Evolutionary conservation across 2,797 vertebrate species (phyloP).

Genomic region (Hozukius guyotensis): DNA sequence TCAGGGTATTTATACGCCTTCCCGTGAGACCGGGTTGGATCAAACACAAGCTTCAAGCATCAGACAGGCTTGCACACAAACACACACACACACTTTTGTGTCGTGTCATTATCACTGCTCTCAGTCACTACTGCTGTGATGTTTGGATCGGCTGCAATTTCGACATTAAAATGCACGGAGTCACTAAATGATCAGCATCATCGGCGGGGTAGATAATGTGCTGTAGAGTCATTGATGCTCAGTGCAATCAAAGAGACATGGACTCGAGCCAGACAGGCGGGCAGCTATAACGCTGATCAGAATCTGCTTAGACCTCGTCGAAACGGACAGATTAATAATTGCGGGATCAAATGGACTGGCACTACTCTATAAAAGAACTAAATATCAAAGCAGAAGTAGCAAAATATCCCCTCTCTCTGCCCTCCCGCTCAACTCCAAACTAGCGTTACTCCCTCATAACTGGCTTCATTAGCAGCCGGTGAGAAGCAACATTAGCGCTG

Average conservation of each 20-base stretch:
- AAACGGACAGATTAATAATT: conserved; percentile 61
- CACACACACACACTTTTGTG: neutral
- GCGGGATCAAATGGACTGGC: conserved; percentile 52
- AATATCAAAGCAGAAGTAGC: conserved; percentile 35
- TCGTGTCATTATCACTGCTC: conserved; percentile 10
- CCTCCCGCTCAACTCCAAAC: conserved; percentile 28
- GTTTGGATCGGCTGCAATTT: conserved; percentile 3
- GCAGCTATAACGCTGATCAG: conserved; percentile 46
- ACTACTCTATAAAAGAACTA: conserved; percentile 39
- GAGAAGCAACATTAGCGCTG: conserved; percentile 32
- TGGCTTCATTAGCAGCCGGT: conserved; percentile 45
- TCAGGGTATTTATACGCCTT: no score
- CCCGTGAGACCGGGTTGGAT: neutral
- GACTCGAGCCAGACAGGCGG: conserved; percentile 35
- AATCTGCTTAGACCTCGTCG: conserved; percentile 35
- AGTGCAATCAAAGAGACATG: conserved; percentile 51
- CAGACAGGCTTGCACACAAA: neutral
- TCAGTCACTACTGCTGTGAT: conserved; percentile 3
- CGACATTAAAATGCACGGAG: conserved; percentile 46
- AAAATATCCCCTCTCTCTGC: conserved; percentile 19
- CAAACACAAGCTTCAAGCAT: neutral
- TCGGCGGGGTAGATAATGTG: conserved; percentile 32
- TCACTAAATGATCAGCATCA: conserved; percentile 35
- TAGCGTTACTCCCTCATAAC: conserved; percentile 13
- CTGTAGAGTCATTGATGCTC: conserved; percentile 44